phyloP scores from a whole-genome alignment of 2,113 vertebrate genomes.

The Conger conger region DNA sequence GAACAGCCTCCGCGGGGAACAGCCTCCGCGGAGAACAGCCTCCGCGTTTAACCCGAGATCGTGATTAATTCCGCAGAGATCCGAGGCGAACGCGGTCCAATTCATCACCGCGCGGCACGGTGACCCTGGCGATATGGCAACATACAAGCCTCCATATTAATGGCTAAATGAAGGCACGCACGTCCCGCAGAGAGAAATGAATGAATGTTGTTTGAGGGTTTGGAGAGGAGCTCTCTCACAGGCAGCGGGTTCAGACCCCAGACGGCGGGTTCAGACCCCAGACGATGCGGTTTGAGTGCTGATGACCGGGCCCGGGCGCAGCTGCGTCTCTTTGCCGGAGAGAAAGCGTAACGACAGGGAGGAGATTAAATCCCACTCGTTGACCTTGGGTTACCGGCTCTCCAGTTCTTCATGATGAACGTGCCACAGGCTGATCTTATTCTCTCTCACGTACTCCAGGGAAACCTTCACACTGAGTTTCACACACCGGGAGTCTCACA shows the following conservation, averaged over 20 bases:
- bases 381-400: constrained; percentile 20
- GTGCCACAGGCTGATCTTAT: background rate
- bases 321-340: background rate
- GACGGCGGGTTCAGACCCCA: too few relatives aligned
- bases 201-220: background rate
- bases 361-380: constrained; percentile 14
- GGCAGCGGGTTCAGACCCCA: background rate
- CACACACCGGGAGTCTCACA: too few relatives aligned
- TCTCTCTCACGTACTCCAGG: background rate
- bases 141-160: background rate
- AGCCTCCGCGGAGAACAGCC: background rate
- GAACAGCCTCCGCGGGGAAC: background rate
- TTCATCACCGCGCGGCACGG: constrained; percentile 3
- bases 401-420: too few relatives aligned
- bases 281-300: background rate
- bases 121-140: background rate
- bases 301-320: background rate
- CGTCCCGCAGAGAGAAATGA: background rate
- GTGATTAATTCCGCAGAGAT: constrained; percentile 7
- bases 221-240: background rate
- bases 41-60: background rate
- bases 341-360: background rate
- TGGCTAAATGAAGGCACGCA: background rate
- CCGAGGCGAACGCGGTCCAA: background rate
- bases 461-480: too few relatives aligned